phyloP scores from a whole-genome alignment of 2,113 vertebrate species.

The Circaetus gallicus region DNA sequence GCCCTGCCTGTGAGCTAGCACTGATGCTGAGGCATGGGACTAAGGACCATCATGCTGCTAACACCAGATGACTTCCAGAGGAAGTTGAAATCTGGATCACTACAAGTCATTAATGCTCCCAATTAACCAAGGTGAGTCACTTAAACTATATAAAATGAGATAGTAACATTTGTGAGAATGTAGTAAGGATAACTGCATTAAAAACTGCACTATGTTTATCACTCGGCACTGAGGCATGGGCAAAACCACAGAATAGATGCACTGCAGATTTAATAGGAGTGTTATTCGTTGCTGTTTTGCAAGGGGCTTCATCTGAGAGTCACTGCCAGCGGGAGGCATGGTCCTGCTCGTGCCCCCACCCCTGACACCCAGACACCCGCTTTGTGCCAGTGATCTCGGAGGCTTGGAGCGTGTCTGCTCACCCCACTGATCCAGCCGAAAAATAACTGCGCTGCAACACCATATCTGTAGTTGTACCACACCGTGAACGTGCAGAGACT shows the following conservation, averaged over 20 bases:
- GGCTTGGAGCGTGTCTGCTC: rapidly evolving
- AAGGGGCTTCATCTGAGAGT: not conserved
- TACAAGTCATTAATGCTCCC: not conserved
- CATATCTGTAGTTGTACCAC: rapidly evolving
- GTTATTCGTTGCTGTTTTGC: not conserved
- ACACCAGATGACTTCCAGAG: not conserved
- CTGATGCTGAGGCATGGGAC: not conserved
- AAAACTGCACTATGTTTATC: not conserved
- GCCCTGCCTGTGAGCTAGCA: not conserved
- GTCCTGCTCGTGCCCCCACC: not conserved
- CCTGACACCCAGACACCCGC: not conserved
- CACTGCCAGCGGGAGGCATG: not conserved
- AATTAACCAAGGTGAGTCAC: not conserved
- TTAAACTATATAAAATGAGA: not conserved
- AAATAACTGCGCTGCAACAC: not conserved
- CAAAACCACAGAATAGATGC: not conserved
- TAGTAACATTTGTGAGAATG: not conserved
- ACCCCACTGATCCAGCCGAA: not conserved
- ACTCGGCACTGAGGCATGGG: not conserved
- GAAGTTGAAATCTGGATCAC: not conserved
- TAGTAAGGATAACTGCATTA: not conserved
- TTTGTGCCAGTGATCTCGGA: not conserved
- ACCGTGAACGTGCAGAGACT: rapidly evolving
- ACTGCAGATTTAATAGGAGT: not conserved
- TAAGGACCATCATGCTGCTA: not conserved